Percentiles rank a stretch among this genome's conserved stretches.
phyloP scores from a whole-genome alignment of 2,113 vertebrate genomes.

The Strigops habroptila region DNA sequence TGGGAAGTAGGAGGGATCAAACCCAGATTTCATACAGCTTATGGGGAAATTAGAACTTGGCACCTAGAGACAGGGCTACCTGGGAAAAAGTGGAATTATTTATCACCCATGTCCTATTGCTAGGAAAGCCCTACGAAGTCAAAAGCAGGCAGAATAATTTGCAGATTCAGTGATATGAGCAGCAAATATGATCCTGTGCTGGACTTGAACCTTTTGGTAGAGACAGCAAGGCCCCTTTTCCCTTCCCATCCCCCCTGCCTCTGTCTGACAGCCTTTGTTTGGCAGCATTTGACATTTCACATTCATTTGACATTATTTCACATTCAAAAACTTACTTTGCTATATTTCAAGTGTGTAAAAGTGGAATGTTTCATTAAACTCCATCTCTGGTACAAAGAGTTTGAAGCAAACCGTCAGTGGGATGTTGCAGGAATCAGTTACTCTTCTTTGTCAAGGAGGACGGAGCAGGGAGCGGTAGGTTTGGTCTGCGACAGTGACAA shows the following conservation, averaged over 20 bases:
- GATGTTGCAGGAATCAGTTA: neutral
- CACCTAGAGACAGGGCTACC: neutral
- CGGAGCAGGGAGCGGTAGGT: neutral
- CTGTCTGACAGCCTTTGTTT: neutral
- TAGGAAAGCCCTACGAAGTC: neutral
- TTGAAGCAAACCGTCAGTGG: neutral
- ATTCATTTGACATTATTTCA: neutral
- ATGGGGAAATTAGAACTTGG: neutral
- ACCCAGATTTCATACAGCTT: neutral
- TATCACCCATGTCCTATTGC: neutral
- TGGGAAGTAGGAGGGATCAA: neutral
- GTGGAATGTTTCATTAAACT: neutral
- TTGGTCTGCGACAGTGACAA: neutral
- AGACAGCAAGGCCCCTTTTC: accelerated
- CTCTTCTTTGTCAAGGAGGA: neutral
- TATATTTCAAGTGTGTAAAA: neutral
- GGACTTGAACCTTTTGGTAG: neutral
- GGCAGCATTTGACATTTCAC: neutral
- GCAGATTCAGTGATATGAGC: neutral
- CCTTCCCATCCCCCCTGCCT: neutral
- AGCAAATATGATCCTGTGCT: neutral
- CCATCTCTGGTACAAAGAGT: neutral
- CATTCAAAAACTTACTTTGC: neutral
- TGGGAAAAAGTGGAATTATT: neutral
- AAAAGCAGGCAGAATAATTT: neutral